Evolutionary conservation across 2,888 invertebrate genomes (phyloP), one percentile per base, ranked within the genome.

Genomic region (Tigriopus californicus): DNA sequence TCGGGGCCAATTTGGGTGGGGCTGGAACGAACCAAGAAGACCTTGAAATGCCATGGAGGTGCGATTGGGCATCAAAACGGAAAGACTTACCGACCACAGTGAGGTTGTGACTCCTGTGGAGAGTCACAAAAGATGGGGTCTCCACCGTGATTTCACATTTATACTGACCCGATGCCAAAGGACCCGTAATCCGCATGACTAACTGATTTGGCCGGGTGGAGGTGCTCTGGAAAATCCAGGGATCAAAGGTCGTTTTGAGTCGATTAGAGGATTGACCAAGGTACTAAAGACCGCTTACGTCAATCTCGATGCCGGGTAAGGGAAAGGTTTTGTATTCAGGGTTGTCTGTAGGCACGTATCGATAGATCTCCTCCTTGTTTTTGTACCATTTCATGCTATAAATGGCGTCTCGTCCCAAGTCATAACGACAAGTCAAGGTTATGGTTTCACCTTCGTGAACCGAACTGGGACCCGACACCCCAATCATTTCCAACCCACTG

Each of bases 351-450:
- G 56, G 56, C 4, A 56, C 46, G 46, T 56, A 56, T 56, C 44
- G 41, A 33, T 46, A 56, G 4, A 56, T n/a, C 33, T 56, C 56
- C 2, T 44, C 33, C 4, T 15, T 33, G 20, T 56, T 46, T 24
- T 56, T 56, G 44, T 25, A 56, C 56, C 56, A 56, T 15, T 56
- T 56, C 44, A 56, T 42, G 44, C 46, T 46, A 20, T 56, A 56
- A 20, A 56, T 56, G 2, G 56, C 56, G 5, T 56, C 56, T 42
- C 56, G n/a, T 11, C 56, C 56, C 8, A 56, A 25, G 15, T 56
- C 56, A 46, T 56, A 56, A 33, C 33, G 25, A 25, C 56, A 56
- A 2, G 20, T 46, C 1, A 56, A 11, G 12, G 18, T 56, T 12
- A 46, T 22, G 20, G 22, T 56, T 42, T 56, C 56, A 15, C 56